phyloP scores from a whole-genome alignment of 2,113 vertebrate genomes.

The Bostrychus sinensis region DNA sequence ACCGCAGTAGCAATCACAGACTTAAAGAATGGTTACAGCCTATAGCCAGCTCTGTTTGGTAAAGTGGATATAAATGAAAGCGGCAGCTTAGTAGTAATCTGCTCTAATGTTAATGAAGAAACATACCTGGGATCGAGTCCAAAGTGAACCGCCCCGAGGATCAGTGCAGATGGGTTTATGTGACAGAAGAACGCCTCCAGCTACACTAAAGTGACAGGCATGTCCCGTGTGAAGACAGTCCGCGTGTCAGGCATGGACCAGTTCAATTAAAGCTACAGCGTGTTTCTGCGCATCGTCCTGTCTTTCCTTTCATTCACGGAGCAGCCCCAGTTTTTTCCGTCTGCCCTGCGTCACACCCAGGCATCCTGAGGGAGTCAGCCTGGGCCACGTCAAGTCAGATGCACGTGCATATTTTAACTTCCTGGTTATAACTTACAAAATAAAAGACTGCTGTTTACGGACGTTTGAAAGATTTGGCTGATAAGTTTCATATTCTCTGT shows the following conservation, averaged over 20 bases:
- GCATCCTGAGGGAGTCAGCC: slow-evolving; percentile 45
- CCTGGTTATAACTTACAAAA: slow-evolving; percentile 30
- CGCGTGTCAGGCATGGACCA: slow-evolving; percentile 34
- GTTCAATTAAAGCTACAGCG: slow-evolving; percentile 41
- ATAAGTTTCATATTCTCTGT: background rate
- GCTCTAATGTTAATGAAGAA: slow-evolving; percentile 4
- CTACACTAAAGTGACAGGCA: slow-evolving; percentile 9
- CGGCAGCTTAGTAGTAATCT: slow-evolving; percentile 1
- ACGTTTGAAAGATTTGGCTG: background rate
- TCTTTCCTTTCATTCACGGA: slow-evolving; percentile 38
- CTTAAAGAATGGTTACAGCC: background rate
- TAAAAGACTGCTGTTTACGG: background rate
- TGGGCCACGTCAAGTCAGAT: slow-evolving; percentile 19
- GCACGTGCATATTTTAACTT: background rate
- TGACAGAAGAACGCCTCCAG: slow-evolving; percentile 19
- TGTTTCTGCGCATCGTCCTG: slow-evolving; percentile 50
- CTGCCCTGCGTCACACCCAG: slow-evolving; percentile 74
- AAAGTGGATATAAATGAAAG: background rate
- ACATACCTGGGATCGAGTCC: slow-evolving; percentile 64
- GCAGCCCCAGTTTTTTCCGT: slow-evolving; percentile 56
- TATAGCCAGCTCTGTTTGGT: background rate
- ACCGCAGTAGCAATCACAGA: background rate
- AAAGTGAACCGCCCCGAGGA: slow-evolving; percentile 52
- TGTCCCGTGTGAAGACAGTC: slow-evolving; percentile 46
- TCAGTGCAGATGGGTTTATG: slow-evolving; percentile 24